phyloP scores from a whole-genome alignment of 2,888 invertebrate genomes.

The Leptopilina drosophilae region DNA sequence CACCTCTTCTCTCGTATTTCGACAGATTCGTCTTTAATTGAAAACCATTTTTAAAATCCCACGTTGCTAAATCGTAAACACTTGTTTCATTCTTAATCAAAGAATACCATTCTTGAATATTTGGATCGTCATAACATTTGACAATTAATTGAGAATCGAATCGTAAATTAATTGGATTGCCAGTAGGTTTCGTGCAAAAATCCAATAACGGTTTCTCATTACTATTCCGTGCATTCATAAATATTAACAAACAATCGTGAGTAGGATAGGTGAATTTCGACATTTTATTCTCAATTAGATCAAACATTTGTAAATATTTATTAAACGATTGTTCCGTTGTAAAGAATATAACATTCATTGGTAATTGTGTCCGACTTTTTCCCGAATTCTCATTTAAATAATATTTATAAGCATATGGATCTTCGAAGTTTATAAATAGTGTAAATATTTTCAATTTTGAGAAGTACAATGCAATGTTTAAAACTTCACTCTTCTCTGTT shows the following conservation, averaged over 20 bases:
- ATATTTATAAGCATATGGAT: not conserved
- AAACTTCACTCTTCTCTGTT: not conserved
- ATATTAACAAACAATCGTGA: not conserved
- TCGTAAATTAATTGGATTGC: conserved; percentile 55
- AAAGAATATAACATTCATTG: not conserved
- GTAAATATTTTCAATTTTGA: not conserved
- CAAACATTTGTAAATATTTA: not conserved
- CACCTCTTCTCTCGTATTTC: conserved; percentile 57
- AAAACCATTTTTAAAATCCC: conserved; percentile 50
- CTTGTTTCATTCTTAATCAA: conserved; percentile 46
- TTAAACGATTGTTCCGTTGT: conserved; percentile 17
- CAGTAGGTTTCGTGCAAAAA: conserved; percentile 49
- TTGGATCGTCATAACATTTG: conserved; percentile 49
- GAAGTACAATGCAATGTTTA: not conserved
- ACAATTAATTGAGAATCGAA: conserved; percentile 64
- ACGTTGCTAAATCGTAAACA: conserved; percentile 51
- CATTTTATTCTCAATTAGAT: not conserved
- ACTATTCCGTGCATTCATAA: not conserved
- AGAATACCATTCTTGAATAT: conserved; percentile 61
- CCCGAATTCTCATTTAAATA: not conserved
- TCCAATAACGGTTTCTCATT: conserved; percentile 21
- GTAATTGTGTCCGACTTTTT: not conserved
- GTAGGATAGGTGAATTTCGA: not conserved
- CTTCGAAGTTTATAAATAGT: not conserved
- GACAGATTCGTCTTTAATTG: conserved; percentile 8